Evolutionary conservation across 2,113 vertebrate genomes (phyloP), one percentile per base, ranked within the genome.

Genomic region (Myotis davidii): DNA sequence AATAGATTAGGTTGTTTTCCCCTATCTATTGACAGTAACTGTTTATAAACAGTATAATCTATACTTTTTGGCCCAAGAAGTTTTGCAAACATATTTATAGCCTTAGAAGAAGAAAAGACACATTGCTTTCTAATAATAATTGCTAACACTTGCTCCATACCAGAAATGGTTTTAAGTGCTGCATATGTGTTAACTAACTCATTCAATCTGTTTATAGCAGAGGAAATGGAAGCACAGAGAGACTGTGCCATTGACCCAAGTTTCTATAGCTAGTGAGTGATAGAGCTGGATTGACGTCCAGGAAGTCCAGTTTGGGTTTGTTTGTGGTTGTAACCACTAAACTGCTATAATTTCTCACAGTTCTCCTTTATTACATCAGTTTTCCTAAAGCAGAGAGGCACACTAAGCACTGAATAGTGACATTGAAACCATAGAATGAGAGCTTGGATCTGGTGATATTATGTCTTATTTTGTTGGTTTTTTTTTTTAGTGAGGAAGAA

Each of bases 71-170:
- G 37, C 52, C 39, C 54, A 83, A 20, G 37, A 74, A 96, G 56
- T 94, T 88, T 88, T 88, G 17, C 70, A 69, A 94, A 89, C 18
- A 29, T 79, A 52, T 70, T 56, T 91, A 27, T 74, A 77, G 39
- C 7, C 54, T 89, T 72, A 20, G 21, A 65, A 76, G 82, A 86
- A 94, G 76, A 37, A 2, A 92, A 45, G 74, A 70, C 25, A 70
- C 9, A n/a, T 48, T 82, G 11, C 32, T 64, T 96, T 89, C 9
- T n/a, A 74, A 67, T 59, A 73, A 64, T 85, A 69, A 39, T 61
- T 84, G 48, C 5, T 85, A 93, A 61, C 3, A 34, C 23, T 94
- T 61, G 25, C 23, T 85, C 18, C 72, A 14, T 37, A 48, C 5
- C 39, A 76, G 56, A 96, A 83, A 86, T 91, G 25, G 9, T 79